A percentile compares a stretch with the other conserved stretches of the same genome.
Conservation (phyloP, 1,140 invertebrate genomes). For the Drosophila novamexicana region DNA sequence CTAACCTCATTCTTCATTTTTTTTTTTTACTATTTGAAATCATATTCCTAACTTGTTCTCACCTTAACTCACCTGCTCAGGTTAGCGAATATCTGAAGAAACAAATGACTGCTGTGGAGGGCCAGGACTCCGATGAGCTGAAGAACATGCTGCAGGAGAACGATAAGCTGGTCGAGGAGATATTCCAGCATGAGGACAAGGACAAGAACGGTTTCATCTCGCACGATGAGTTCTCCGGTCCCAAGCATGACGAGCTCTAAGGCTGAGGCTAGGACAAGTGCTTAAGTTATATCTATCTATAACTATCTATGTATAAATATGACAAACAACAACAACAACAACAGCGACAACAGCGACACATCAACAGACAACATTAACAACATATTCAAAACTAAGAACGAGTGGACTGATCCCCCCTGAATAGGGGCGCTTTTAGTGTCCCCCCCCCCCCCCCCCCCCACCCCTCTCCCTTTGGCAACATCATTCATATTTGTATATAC, state of each 20-base stretch:
- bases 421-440: constrained; percentile 16
- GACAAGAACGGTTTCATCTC: constrained; percentile 98
- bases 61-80: constrained; percentile 84
- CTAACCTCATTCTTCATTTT: constrained; percentile 26
- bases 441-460: no score
- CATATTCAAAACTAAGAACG: constrained; percentile 46
- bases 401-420: constrained; percentile 45
- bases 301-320: constrained; percentile 51
- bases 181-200: constrained; percentile 98
- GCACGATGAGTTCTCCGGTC: constrained; percentile 97
- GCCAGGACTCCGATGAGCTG: constrained; percentile 90
- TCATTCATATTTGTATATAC: constrained; percentile 55
- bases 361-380: constrained; percentile 26
- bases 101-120: constrained; percentile 92
- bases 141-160: constrained; percentile 95
- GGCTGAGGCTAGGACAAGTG: constrained; percentile 76
- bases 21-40: no score
- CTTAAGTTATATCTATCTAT: constrained; percentile 72
- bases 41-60: background rate
- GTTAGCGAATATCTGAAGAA: constrained; percentile 96
- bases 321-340: constrained; percentile 30
- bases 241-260: constrained; percentile 98
- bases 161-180: constrained; percentile 97
- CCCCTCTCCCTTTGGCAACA: constrained; percentile 25
- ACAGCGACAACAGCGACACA: constrained; percentile 24